Evolutionary conservation across 2,797 vertebrate genomes (phyloP).

Genomic region (Hippocampus kuda): DNA sequence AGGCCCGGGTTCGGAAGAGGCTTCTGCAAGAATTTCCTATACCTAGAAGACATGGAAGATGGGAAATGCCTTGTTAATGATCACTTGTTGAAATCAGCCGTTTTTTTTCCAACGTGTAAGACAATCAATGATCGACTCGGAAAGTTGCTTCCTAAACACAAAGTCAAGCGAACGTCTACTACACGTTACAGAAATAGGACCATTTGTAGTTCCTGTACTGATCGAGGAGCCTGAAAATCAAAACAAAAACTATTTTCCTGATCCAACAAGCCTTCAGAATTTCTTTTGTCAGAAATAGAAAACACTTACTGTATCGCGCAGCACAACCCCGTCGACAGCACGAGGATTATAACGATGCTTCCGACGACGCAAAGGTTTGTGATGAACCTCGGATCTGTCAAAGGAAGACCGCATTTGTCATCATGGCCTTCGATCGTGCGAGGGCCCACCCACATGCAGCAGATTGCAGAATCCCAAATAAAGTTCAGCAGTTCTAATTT

Average conservation of each 20-base stretch:
- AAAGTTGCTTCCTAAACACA: neutral
- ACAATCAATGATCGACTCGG: neutral
- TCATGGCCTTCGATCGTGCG: too few relatives aligned
- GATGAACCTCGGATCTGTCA: constrained; percentile 41
- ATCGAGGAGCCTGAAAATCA: neutral
- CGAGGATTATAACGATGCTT: constrained; percentile 27
- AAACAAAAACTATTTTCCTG: too few relatives aligned
- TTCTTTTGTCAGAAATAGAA: neutral
- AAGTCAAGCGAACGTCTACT: too few relatives aligned
- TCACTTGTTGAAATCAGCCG: neutral
- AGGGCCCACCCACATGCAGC: neutral
- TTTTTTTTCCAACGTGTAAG: too few relatives aligned
- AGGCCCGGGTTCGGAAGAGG: constrained; percentile 55
- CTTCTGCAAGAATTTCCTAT: constrained; percentile 45
- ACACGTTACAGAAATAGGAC: too few relatives aligned
- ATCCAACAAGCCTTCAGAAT: neutral
- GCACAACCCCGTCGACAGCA: constrained; percentile 38
- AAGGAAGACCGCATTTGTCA: constrained; percentile 7
- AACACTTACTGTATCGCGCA: constrained; percentile 46
- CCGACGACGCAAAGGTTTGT: constrained; percentile 16
- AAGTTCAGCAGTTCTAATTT: too few relatives aligned
- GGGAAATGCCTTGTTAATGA: neutral
- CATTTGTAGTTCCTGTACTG: too few relatives aligned
- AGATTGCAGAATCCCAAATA: neutral
- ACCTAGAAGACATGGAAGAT: constrained; percentile 36